Conservation (phyloP, 1,140 invertebrate genomes). For the Drosophila neocordata region DNA sequence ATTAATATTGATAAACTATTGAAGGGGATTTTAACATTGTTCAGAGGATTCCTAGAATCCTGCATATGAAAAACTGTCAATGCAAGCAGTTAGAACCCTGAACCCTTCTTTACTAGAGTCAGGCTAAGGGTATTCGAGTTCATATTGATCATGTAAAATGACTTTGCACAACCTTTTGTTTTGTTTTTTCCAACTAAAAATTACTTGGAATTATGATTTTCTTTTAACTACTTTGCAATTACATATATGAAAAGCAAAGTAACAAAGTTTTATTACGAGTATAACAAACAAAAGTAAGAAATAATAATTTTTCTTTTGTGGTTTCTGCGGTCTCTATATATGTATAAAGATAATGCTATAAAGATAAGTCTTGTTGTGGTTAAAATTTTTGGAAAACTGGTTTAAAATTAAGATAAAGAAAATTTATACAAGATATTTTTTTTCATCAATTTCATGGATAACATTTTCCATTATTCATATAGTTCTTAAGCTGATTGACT, state of each 20-base stretch:
- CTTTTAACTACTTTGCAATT: neutral
- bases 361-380: neutral
- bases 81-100: too few relatives aligned
- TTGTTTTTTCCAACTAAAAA: too few relatives aligned
- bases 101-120: too few relatives aligned
- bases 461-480: neutral
- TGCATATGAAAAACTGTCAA: neutral
- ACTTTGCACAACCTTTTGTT: neutral
- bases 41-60: neutral
- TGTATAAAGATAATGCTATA: neutral
- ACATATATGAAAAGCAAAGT: too few relatives aligned
- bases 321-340: slow-evolving; percentile 9
- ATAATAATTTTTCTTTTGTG: slow-evolving; percentile 1
- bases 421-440: neutral
- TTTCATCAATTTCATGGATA: neutral
- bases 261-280: too few relatives aligned
- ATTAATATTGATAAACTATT: neutral
- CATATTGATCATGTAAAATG: neutral
- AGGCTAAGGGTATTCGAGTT: too few relatives aligned
- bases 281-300: neutral
- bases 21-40: neutral
- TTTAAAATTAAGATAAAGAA: neutral
- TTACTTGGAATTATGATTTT: neutral
- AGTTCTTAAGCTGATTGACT: slow-evolving; percentile 18
- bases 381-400: slow-evolving; percentile 6